Evolutionary conservation across 2,113 vertebrate species (phyloP), one percentile per base, ranked within the genome.

Genomic region (Calyptomena viridis): DNA sequence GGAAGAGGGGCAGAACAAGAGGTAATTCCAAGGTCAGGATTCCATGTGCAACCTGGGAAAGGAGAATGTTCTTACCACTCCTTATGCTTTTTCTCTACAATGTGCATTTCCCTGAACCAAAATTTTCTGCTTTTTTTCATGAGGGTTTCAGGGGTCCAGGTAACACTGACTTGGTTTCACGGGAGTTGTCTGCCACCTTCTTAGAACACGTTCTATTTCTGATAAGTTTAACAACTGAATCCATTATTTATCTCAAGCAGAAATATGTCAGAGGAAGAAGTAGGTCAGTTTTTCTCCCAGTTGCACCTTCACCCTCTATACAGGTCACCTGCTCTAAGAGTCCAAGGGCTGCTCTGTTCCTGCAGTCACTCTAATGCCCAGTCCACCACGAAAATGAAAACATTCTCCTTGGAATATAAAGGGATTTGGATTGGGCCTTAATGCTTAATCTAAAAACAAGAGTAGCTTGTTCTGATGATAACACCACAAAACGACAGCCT

Each of bases 371-470:
- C 49, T 75, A 55, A 46, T 47, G 75, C 67, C 58, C 4, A 6
- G n/a, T 11, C 67, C 55, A 25, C 49, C 49, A 30, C 0, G 1
- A 35, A 80, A 91, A 82, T 25, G 59, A 33, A 85, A 83, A 73
- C 87, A 90, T 96, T 96, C 84, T 89, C 87, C 78, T 55, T 11
- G 74, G n/a, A 71, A 42, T 71, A 44, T 20, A 63, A 93, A 35
- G 79, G 24, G 95, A 94, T 96, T 97, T 95, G 81, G 87, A 76
- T 28, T 30, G 71, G 50, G 67, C 84, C 81, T 89, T 79, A 73
- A 73, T 7, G 14, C 82, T 73, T 93, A 85, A 95, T 77, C 93
- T 90, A 40, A 47, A 87, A 94, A 85, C 96, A 96, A 90, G 77
- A 91, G 94, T 81, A 80, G 78, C 81, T 80, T 97, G 91, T 96